These are phyloP conservation scores for Calcarius lapponicus DNA, from an alignment of 2,797 vertebrate species.

Conservation along the genomic window DNA sequence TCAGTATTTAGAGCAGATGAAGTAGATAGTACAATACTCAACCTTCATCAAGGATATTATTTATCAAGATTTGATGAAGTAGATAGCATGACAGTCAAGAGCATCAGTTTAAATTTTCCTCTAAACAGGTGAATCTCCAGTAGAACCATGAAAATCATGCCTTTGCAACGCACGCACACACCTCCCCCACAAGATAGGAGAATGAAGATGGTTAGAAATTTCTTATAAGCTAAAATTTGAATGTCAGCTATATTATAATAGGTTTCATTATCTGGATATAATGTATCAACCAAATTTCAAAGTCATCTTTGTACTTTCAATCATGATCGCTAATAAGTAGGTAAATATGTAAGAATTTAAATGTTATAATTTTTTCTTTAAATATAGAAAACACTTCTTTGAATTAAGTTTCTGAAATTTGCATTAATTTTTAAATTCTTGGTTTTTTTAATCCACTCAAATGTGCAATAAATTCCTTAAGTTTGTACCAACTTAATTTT, in stretches of 20 bases:
- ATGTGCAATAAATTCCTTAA: neutral
- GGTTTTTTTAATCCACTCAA: neutral
- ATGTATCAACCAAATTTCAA: slow-evolving; percentile 63
- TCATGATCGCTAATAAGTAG: slow-evolving; percentile 22
- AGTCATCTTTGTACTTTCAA: slow-evolving; percentile 10
- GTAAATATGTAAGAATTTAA: slow-evolving; percentile 46
- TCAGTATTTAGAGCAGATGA: neutral
- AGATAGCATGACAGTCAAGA: slow-evolving; percentile 25
- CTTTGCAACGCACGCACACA: neutral
- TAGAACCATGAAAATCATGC: neutral
- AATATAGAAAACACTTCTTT: slow-evolving; percentile 25
- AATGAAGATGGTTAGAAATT: slow-evolving; percentile 49
- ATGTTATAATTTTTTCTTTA: slow-evolving; percentile 3
- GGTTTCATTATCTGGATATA: slow-evolving; percentile 38
- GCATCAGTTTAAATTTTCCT: neutral
- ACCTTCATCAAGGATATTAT: neutral
- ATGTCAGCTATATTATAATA: slow-evolving; percentile 1
- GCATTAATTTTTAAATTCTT: neutral
- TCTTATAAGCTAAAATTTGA: slow-evolving; percentile 50
- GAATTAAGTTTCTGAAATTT: slow-evolving; percentile 10
- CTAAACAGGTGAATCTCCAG: neutral
- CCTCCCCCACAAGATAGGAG: neutral
- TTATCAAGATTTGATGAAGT: slow-evolving; percentile 6
- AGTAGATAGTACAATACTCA: neutral
- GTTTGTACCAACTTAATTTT: neutral